Conservation (phyloP, 1,140 invertebrate species). For the Delia radicum region DNA sequence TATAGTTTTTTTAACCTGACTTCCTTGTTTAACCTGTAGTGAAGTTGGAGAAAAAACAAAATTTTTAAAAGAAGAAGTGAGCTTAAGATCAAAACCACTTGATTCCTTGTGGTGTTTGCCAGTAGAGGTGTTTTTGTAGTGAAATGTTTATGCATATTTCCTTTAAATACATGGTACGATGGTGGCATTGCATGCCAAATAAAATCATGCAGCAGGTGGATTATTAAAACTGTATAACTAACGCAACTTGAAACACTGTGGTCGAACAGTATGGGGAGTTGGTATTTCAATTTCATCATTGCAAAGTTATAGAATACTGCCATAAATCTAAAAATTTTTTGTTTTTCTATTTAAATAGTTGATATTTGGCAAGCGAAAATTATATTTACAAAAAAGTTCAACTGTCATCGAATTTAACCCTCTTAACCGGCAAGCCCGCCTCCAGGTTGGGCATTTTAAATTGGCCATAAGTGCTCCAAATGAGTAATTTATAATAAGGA, state of each 20-base stretch:
- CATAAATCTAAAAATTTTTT: too few relatives aligned
- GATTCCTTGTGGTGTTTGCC: conserved; percentile 1
- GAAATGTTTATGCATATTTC: neutral
- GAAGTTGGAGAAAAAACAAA: neutral
- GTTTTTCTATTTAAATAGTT: too few relatives aligned
- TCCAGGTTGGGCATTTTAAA: too few relatives aligned
- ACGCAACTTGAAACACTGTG: neutral
- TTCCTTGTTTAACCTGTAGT: conserved; percentile 7
- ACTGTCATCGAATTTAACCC: too few relatives aligned
- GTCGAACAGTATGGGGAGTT: too few relatives aligned
- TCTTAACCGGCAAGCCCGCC: too few relatives aligned
- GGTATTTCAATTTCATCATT: too few relatives aligned
- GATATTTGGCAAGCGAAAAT: too few relatives aligned
- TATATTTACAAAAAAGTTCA: too few relatives aligned
- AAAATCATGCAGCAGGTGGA: conserved; percentile 21
- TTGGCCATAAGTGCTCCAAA: too few relatives aligned
- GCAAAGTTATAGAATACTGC: too few relatives aligned
- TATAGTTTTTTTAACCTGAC: neutral
- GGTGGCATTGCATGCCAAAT: conserved; percentile 22
- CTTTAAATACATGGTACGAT: neutral
- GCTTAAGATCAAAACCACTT: neutral
- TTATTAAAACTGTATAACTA: neutral
- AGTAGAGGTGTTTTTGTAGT: neutral
- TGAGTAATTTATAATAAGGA: too few relatives aligned
- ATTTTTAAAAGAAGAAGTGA: neutral